Evolutionary conservation across 1,140 invertebrate genomes (phyloP).

Genomic region (Brachionus paranguensis): DNA sequence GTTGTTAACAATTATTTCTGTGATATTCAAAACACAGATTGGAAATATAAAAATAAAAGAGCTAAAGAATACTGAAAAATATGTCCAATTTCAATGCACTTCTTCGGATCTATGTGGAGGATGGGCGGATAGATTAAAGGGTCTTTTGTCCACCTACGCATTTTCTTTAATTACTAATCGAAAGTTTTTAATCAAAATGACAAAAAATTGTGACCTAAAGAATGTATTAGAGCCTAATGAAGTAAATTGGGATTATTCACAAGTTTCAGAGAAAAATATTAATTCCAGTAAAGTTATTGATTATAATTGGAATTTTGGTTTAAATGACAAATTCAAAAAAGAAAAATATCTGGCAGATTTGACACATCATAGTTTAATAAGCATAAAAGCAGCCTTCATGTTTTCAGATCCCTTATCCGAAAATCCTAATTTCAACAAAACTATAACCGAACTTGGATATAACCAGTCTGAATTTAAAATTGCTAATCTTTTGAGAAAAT

Average conservation of each 20-base stretch:
- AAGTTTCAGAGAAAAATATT: not conserved
- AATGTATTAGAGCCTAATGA: not conserved
- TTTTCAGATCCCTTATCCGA: not conserved
- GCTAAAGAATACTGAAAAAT: not conserved
- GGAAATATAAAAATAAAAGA: too few species aligned
- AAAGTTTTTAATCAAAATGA: conserved; percentile 19
- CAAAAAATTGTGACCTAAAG: conserved; percentile 16
- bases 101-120: not conserved
- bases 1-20: too few species aligned
- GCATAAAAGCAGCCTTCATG: not conserved
- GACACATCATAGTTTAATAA: not conserved
- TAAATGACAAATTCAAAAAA: not conserved
- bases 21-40: too few species aligned
- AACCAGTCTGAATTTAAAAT: not conserved
- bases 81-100: not conserved
- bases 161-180: not conserved
- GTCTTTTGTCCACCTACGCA: conserved; percentile 9
- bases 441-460: not conserved
- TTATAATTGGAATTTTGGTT: not conserved
- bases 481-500: not conserved
- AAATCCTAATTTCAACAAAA: not conserved
- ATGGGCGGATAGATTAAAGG: conserved; percentile 23
- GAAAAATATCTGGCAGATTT: not conserved
- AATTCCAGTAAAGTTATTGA: not conserved
- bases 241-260: not conserved